Conservation (phyloP, 1,140 invertebrate genomes). For the Chironomus tepperi region DNA sequence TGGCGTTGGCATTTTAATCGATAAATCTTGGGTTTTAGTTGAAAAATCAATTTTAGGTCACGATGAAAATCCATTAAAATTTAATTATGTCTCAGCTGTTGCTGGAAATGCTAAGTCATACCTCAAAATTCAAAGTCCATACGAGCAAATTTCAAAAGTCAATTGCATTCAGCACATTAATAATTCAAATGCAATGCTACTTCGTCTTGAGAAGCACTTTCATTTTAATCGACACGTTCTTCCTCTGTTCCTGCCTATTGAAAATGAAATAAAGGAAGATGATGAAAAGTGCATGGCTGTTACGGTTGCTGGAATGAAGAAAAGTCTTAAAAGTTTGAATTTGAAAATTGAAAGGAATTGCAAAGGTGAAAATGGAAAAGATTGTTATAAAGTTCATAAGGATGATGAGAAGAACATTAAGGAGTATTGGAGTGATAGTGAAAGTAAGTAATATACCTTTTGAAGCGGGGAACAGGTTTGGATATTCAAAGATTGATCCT, state of each 20-base stretch:
- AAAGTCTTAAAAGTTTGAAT: neutral
- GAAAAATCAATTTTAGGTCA: slow-evolving; percentile 46
- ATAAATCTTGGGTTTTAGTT: slow-evolving; percentile 52
- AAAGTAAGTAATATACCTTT: neutral
- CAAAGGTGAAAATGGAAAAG: neutral
- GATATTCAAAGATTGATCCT: neutral
- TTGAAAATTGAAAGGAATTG: neutral
- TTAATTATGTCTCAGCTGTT: slow-evolving; percentile 52
- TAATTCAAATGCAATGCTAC: slow-evolving; percentile 45
- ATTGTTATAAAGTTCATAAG: neutral
- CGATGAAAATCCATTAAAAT: slow-evolving; percentile 45
- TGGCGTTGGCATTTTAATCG: slow-evolving; percentile 56
- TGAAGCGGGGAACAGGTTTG: neutral
- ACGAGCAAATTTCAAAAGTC: slow-evolving; percentile 55
- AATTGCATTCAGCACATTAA: slow-evolving; percentile 45
- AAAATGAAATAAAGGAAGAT: neutral
- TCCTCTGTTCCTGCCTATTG: slow-evolving; percentile 41
- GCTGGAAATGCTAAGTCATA: slow-evolving; percentile 53
- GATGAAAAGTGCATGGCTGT: neutral
- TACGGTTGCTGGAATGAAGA: neutral
- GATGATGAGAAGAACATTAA: no score
- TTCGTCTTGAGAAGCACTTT: slow-evolving; percentile 48
- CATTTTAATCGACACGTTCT: slow-evolving; percentile 52
- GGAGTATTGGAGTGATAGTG: no score
- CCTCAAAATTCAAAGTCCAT: slow-evolving; percentile 47